Evolutionary conservation across 53 echinoderm and acorn worm species (phyloP), one percentile per base, ranked within the genome.

Genomic region (Temnopleurus reevesii): DNA sequence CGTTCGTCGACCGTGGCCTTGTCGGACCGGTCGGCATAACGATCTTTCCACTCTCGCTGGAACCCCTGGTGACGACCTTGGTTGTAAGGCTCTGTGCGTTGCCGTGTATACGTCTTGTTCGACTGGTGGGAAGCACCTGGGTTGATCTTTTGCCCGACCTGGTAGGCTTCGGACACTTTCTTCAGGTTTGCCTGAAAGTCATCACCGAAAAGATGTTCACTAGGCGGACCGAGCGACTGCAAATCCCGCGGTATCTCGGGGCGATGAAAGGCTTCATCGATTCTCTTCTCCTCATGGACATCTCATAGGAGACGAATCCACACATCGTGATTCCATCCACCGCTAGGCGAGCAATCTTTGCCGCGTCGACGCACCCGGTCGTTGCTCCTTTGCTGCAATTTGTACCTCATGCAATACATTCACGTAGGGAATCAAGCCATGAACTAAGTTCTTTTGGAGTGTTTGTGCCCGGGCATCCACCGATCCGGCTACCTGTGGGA

Each of bases 141-240:
- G 31, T 34, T 3, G 9, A 58, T 41, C 10, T 13, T 28, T 6
- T 21, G 81, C 0, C 81, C 28, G 5, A 53, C 81, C 4, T 81
- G 19, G n/a, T 19, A 53, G 10, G 31, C 51, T 27, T 81, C 81
- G 5, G 29, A 4, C 12, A 47, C 54, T 46, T 6, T 19, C 35
- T 76, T 76, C 76, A 76, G 7, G 8, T 15, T 47, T 6, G 38
- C 25, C 1, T 24, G 5, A 6, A 81, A 21, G 18, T 81, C 23
- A n/a, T 83, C 49, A 15, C 83, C 84, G 24, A 58, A 84, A 4
- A 83, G 34, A 2, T 47, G 38, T 13, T 83, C 83, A 13, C 33
- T 83, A 8, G 55, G 36, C 7, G 58, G 83, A 38, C 53, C 5
- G 35, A 56, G 21, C 10, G 46, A 13, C 17, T 55, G 30, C 57